Evolutionary conservation across 2,888 invertebrate genomes (phyloP), one percentile per base, ranked within the genome.

Genomic region (Onthophagus sagittarius): DNA sequence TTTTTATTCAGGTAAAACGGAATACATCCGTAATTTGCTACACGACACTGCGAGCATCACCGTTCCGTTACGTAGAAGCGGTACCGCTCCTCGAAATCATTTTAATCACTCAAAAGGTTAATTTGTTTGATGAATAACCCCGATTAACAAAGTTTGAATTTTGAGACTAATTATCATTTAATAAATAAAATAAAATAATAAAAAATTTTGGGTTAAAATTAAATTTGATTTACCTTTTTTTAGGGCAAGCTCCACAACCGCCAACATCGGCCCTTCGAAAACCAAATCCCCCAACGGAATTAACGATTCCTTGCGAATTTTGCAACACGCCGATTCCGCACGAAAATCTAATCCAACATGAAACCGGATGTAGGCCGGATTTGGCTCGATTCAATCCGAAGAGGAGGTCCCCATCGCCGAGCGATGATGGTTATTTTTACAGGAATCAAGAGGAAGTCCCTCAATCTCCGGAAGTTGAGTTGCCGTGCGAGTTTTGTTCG

Each of bases 401-500:
- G 32, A 76, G 82, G 62, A 78, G 80, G 67, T 31, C 75, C 0
- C 72, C 73, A 71, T 79, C 78, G 5, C 81, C 80, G 0, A 79
- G 82, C 63, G 79, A 81, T 72, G 81, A 80, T 72, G 80, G 79
- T 63, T n/a, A n/a, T n/a, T 33, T 33, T 33, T 33, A 5, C 5
- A 33, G 33, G 33, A 75, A 78, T 0, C n/a, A n/a, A n/a, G 80
- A 80, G 0, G 82, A 80, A 2, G 77, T 81, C 13, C 77, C 77
- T 11, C 78, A 76, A 64, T 77, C 77, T 0, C 84, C 84, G 0
- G 87, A 86, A 67, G 85, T 87, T 65, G 84, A 84, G 75, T 83
- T 90, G 67, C 90, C 90, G 5, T 90, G 90, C 82, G 90, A 90
- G 85, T 90, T 90, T 84, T 90, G 90, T 81, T 84, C 83, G 15